A percentile compares a stretch with the other conserved stretches of the same genome.
Conservation (phyloP, 2,888 invertebrate species). For the Antheraea yamamai region DNA sequence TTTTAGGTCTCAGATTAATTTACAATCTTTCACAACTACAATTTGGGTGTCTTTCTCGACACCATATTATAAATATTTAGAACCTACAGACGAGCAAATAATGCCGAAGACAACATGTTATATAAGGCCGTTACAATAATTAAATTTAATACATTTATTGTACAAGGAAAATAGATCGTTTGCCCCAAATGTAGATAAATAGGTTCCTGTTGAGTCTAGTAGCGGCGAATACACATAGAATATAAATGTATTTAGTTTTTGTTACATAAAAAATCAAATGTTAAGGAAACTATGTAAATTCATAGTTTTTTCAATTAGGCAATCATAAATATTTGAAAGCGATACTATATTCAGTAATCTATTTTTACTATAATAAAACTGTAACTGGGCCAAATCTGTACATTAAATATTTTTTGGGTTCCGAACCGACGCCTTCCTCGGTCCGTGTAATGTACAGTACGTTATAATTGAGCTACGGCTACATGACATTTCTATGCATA, state of each 20-base stretch:
- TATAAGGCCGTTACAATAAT: not conserved
- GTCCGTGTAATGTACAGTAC: no score
- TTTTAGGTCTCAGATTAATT: not conserved
- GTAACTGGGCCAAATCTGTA: no score
- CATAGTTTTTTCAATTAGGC: not conserved
- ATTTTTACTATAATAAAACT: no score
- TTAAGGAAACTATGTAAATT: not conserved
- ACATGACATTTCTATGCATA: no score
- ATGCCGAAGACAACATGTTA: not conserved
- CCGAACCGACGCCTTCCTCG: no score
- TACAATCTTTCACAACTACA: not conserved
- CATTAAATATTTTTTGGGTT: no score
- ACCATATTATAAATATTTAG: not conserved
- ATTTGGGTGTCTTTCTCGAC: not conserved
- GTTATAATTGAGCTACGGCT: no score
- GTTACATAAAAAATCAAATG: not conserved
- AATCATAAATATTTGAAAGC: not conserved
- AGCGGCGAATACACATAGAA: not conserved
- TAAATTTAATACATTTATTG: not conserved
- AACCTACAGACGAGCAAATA: not conserved
- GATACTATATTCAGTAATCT: not conserved
- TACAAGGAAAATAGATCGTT: not conserved
- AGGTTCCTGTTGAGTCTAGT: not conserved
- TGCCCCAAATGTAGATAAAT: not conserved
- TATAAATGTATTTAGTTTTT: not conserved